Base-by-base conservation (phyloP, 1,140 invertebrate genomes). In the Homalodisca vitripennis region DNA sequence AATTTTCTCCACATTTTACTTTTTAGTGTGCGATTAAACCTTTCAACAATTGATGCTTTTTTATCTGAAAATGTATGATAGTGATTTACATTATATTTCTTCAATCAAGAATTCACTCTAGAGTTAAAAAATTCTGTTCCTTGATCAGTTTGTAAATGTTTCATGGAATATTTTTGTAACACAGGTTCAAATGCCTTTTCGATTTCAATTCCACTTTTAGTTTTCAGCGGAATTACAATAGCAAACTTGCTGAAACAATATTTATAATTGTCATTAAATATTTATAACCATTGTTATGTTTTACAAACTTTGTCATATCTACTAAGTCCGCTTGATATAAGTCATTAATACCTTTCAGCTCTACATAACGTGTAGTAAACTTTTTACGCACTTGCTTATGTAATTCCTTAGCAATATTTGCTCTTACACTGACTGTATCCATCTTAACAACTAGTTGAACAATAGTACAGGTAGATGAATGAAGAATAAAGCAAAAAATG, bases 261-360 rank as follows among this genome's bases (percentile, higher is more conserved):
- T n/a, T 79, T 67, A 84, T 83, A 3, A 81, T 76, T 27, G 76
- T 78, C 62, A 84, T 71, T 30, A 84, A 73, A 71, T 80, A 83
- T 67, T 78, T 78, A 72, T 74, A 79, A 30, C 76, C 75, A 51
- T 76, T 73, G 75, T 84, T 84, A 41, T 73, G 26, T 70, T 70
- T 70, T 26, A 71, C 69, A 73, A 76, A 77, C 0, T 63, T 70
- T 51, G 72, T 71, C 77, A 81, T 79, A 26, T 74, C 73, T 12
- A 75, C 67, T 3, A 75, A 57, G 67, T 74, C 73, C 6, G 66
- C 68, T 47, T 72, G 68, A 68, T 64, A 72, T 12, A 72, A 32
- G n/a, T n/a, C n/a, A n/a, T n/a, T n/a, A n/a, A n/a, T n/a, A n/a
- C n/a, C n/a, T n/a, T n/a, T n/a, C n/a, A 70, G 73, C 67, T 65